A percentile compares a stretch with the other conserved stretches of the same genome.
Conservation (phyloP, 2,113 vertebrate species). For the Neolamprologus ventralis region DNA sequence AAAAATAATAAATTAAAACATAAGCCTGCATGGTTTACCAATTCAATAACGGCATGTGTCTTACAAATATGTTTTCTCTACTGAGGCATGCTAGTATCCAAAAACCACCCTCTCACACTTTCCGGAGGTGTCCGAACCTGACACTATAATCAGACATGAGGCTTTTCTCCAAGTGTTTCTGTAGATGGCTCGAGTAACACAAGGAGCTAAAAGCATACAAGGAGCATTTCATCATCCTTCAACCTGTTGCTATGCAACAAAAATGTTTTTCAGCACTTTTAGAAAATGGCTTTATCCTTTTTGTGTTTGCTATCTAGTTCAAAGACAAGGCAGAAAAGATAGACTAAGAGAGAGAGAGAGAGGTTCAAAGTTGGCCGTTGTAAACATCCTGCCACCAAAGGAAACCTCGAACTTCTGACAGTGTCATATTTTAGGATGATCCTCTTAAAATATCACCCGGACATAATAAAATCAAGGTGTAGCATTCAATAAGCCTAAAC, state of each 20-base stretch:
- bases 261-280: slow-evolving; percentile 6
- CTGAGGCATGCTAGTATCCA: not conserved
- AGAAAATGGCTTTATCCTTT: not conserved
- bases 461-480: not conserved
- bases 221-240: not conserved
- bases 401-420: not conserved
- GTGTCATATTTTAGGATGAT: not conserved
- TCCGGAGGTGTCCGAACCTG: not conserved
- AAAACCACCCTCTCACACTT: not conserved
- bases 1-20: not conserved
- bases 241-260: slow-evolving; percentile 47
- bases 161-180: not conserved
- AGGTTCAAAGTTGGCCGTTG: not conserved
- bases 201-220: not conserved
- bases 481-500: not conserved
- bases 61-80: not conserved
- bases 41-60: not conserved
- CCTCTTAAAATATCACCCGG: not conserved
- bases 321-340: not conserved
- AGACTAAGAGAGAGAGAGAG: not conserved
- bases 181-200: not conserved
- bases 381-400: not conserved
- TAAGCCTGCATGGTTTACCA: not conserved
- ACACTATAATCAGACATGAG: not conserved
- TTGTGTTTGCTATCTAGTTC: not conserved